Conservation (phyloP, 2,113 vertebrate genomes). For the Candoia aspera region DNA sequence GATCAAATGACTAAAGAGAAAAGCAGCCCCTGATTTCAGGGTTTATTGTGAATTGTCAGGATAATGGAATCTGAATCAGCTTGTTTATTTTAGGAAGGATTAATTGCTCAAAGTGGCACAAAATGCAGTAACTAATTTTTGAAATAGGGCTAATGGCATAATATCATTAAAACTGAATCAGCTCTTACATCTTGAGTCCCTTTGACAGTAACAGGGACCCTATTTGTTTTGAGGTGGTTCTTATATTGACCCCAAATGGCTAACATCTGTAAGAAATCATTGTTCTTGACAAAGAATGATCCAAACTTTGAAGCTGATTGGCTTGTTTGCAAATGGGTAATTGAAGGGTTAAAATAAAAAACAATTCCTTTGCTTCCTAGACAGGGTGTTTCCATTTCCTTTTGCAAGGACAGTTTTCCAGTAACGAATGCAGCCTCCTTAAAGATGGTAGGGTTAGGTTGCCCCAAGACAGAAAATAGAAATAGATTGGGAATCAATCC, state of each 20-base stretch:
- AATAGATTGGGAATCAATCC: not conserved
- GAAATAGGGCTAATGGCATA: slow-evolving; percentile 51
- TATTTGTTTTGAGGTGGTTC: slow-evolving; percentile 61
- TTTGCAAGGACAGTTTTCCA: not conserved
- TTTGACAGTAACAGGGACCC: slow-evolving; percentile 65
- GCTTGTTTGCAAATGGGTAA: not conserved
- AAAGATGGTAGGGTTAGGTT: not conserved
- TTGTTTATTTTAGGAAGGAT: slow-evolving; percentile 77
- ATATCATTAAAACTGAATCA: slow-evolving; percentile 68
- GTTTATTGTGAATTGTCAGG: slow-evolving; percentile 74
- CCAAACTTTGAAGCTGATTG: not conserved
- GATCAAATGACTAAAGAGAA: slow-evolving; percentile 70
- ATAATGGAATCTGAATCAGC: slow-evolving; percentile 78
- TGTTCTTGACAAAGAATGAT: not conserved
- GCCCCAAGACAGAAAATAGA: not conserved
- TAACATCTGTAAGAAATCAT: slow-evolving; percentile 18
- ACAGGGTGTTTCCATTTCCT: slow-evolving; percentile 4
- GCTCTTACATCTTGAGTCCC: slow-evolving; percentile 71
- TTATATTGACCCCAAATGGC: slow-evolving; percentile 43
- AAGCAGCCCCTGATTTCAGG: slow-evolving; percentile 57
- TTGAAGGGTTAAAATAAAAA: slow-evolving; percentile 1
- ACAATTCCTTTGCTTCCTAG: not conserved
- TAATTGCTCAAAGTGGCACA: slow-evolving; percentile 71
- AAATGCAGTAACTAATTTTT: slow-evolving; percentile 54
- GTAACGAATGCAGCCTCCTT: not conserved